Conservation (phyloP, 2,113 vertebrate genomes). For the Caloenas nicobarica region DNA sequence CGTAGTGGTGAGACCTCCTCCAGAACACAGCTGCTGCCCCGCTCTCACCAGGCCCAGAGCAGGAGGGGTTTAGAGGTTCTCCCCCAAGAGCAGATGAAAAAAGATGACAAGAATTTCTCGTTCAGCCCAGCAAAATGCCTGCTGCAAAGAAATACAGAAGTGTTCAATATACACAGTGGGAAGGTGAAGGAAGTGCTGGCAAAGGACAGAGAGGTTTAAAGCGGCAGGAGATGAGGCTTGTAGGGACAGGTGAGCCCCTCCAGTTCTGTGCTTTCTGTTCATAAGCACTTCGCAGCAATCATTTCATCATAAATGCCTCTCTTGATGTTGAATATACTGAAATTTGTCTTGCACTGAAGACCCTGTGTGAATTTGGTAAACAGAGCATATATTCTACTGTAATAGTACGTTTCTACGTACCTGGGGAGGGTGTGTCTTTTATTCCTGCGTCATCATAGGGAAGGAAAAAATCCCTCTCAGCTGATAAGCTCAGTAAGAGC, state of each 20-base stretch:
- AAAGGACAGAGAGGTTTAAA: background rate
- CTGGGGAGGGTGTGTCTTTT: background rate
- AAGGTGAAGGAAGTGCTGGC: background rate
- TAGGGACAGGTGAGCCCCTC: background rate
- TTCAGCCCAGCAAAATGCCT: background rate
- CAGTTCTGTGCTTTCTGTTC: background rate
- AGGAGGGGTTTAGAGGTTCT: background rate
- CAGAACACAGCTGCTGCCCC: background rate
- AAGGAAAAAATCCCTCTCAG: background rate
- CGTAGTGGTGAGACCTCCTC: background rate
- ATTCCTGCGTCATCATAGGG: background rate
- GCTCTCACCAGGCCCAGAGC: background rate
- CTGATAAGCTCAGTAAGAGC: background rate
- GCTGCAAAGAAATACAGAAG: background rate
- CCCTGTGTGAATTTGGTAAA: background rate
- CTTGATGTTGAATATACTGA: background rate
- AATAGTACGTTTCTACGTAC: background rate
- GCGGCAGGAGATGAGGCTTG: accelerated
- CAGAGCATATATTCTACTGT: background rate
- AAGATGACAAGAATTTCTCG: background rate
- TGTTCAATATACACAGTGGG: background rate
- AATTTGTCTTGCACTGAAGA: background rate
- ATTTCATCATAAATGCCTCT: background rate
- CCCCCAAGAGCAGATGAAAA: background rate
- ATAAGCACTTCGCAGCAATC: background rate